A percentile compares a stretch with the other conserved stretches of the same genome.
These are phyloP conservation scores for Calypte anna DNA, from an alignment of 2,113 vertebrate species.

Conservation along the genomic window DNA sequence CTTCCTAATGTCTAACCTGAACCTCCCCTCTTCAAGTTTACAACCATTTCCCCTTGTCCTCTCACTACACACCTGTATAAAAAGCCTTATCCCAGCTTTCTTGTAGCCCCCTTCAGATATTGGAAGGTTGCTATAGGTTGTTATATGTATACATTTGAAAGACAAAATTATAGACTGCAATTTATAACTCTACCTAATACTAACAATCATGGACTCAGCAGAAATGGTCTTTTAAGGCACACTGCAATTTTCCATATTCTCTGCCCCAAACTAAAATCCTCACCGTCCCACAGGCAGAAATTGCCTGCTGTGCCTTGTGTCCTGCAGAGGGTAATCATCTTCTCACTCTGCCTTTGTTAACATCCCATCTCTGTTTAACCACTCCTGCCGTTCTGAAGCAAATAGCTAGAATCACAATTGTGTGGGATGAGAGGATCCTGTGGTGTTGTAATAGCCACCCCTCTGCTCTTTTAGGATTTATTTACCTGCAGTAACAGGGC, in stretches of 20 bases:
- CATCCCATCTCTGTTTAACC: not conserved
- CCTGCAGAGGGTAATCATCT: not conserved
- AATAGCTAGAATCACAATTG: not conserved
- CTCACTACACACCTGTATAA: too few species aligned
- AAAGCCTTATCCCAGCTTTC: too few species aligned
- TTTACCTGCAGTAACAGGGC: not conserved
- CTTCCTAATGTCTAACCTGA: too few species aligned
- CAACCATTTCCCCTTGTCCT: too few species aligned
- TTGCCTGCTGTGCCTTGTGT: not conserved
- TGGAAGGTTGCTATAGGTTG: too few species aligned
- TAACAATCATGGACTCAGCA: not conserved
- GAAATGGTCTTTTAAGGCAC: not conserved
- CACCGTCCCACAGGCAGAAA: not conserved
- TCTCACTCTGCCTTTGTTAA: not conserved
- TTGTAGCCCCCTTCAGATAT: too few species aligned
- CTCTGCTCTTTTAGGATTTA: not conserved
- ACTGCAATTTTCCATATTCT: not conserved
- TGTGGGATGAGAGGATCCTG: not conserved
- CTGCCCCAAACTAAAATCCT: not conserved
- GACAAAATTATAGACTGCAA: not conserved
- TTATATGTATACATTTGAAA: not conserved
- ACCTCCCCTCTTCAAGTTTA: too few species aligned
- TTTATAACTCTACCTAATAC: not conserved
- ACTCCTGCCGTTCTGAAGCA: not conserved
- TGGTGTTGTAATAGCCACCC: fast-evolving